Base-by-base conservation (phyloP, 1,140 invertebrate genomes). In the Drosophila setifemur region DNA sequence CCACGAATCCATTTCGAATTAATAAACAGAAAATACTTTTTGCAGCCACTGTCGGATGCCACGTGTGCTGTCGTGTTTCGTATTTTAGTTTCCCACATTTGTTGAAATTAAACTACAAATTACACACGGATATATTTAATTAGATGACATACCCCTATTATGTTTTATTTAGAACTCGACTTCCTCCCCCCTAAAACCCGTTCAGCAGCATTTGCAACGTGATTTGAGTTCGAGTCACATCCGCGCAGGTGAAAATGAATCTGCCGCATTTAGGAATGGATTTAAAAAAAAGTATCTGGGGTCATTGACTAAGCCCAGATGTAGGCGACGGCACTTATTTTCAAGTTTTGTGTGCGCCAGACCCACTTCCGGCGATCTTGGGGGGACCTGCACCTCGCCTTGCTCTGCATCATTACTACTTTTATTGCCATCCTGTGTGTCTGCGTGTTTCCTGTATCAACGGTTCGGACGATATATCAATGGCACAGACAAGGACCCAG, bases 51-150 rank as follows among this genome's bases (percentile, higher is more conserved):
- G 39, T 52, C n/a, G 2, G 11, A 12, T 14, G 8, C 29, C 43
- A 45, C 29, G 19, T 64, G 28, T 7, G 28, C 42, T 39, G 39
- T 12, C 29, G 42, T 63, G 42, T 68, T 70, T 66, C 69, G 49
- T 57, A 63, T 86, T 79, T 86, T 72, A 79, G 74, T 85, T 85
- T 70, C 53, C 52, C 45, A 37, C 66, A 72, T 83, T 74, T 68
- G 50, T 54, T 43, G 53, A 86, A 85, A 79, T 72, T 75, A 76
- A 76, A 73, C 75, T 81, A 61, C 71, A 69, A 67, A 72, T 57
- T 68, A 72, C 71, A 85, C 60, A 33, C 72, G 81, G 57, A 73
- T 86, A 73, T 73, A 85, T 76, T 85, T 85, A 85, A 86, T 85
- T 79, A 86, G 75, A 81, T 61, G 61, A 47, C 66, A 68, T 72